Conservation (phyloP, 2,113 vertebrate genomes). For the Malurus cyaneus region DNA sequence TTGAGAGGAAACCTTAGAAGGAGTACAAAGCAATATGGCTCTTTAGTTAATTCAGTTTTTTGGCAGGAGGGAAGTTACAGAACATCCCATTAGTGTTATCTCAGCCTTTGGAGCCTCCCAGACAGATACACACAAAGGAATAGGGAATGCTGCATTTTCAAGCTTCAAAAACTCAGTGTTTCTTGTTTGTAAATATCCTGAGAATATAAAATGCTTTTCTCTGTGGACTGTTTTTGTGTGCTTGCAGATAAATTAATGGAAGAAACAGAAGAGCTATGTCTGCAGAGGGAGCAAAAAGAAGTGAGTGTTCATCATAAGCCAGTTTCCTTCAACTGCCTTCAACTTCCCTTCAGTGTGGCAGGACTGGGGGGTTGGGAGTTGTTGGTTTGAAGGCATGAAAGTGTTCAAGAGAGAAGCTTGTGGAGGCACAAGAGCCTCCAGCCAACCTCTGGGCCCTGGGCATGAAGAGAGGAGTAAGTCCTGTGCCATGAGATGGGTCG, state of each 20-base stretch:
- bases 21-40: background rate
- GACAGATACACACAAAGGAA: background rate
- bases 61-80: background rate
- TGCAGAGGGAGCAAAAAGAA: constrained; percentile 92
- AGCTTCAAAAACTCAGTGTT: background rate
- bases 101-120: background rate
- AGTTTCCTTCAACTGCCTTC: background rate
- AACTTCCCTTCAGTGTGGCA: background rate
- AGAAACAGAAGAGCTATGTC: constrained; percentile 92
- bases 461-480: background rate
- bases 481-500: background rate
- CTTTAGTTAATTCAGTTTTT: background rate
- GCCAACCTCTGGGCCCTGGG: background rate
- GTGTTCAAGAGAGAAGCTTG: background rate
- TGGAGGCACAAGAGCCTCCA: background rate
- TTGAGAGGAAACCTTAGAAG: background rate
- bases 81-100: background rate
- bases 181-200: background rate
- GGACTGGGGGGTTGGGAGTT: background rate
- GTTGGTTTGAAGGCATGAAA: background rate
- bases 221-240: background rate
- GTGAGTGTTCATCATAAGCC: constrained; percentile 50
- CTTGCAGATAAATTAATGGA: constrained; percentile 95
- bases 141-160: background rate
- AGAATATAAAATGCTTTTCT: background rate